Evolutionary conservation across 1,140 invertebrate species (phyloP).

Genomic region (Hormaphis cornu): DNA sequence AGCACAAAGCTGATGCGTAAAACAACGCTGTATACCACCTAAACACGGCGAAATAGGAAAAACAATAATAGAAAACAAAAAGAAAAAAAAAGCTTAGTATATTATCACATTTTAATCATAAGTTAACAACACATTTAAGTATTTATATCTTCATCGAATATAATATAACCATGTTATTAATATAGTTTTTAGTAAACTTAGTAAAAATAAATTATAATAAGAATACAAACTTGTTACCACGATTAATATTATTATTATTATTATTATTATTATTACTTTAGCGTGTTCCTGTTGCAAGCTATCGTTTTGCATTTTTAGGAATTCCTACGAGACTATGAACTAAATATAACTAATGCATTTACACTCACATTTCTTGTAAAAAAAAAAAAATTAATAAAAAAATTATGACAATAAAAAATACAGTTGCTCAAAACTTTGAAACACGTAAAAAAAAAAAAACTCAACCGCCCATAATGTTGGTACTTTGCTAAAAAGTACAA

Average conservation of each 20-base stretch:
- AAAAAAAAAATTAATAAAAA: too few species aligned
- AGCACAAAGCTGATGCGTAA: too few species aligned
- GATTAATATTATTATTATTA: conserved; percentile 1
- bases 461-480: too few species aligned
- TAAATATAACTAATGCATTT: too few species aligned
- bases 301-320: too few species aligned
- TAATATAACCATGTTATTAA: conserved; percentile 13
- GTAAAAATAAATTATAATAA: background rate
- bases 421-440: too few species aligned
- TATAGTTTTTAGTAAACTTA: conserved; percentile 25
- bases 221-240: background rate
- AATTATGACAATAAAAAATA: too few species aligned
- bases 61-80: background rate
- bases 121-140: conserved; percentile 12
- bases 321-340: too few species aligned
- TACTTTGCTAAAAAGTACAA: too few species aligned
- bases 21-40: too few species aligned
- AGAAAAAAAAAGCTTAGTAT: conserved; percentile 26
- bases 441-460: too few species aligned
- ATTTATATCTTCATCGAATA: conserved; percentile 6
- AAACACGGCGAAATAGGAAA: background rate
- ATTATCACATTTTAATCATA: conserved; percentile 30
- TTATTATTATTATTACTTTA: background rate
- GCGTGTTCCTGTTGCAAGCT: background rate
- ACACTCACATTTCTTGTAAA: too few species aligned